A percentile compares a stretch with the other conserved stretches of the same genome.
Evolutionary conservation across 2,113 vertebrate genomes (phyloP).

Genomic region (Grallaria varia): DNA sequence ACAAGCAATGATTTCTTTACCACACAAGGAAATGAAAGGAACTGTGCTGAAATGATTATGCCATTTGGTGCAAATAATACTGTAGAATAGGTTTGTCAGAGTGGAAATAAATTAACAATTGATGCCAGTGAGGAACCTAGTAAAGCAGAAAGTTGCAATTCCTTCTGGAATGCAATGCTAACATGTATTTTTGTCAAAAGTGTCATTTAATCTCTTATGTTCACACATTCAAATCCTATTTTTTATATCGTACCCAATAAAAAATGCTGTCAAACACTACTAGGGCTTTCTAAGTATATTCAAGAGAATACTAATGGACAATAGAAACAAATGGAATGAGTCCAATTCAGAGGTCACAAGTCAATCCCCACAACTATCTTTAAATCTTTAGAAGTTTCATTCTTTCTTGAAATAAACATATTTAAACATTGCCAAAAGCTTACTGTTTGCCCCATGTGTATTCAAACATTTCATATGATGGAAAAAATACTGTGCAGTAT

Average conservation of each 20-base stretch:
- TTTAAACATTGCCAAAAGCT: not conserved
- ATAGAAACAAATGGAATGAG: not conserved
- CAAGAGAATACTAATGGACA: not conserved
- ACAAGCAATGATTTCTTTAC: not conserved
- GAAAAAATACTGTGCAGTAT: not conserved
- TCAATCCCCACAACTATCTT: not conserved
- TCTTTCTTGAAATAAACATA: not conserved
- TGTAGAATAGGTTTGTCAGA: not conserved
- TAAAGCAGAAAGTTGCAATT: not conserved
- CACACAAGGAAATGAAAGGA: not conserved
- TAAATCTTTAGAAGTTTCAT: not conserved
- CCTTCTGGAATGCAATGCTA: not conserved
- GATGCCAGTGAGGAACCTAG: not conserved
- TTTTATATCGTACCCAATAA: not conserved
- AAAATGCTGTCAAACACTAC: not conserved
- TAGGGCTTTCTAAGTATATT: not conserved
- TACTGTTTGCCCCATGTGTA: not conserved
- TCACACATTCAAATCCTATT: not conserved
- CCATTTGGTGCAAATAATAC: not conserved
- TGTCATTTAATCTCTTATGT: not conserved
- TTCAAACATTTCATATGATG: not conserved
- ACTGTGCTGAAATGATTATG: not conserved
- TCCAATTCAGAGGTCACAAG: not conserved
- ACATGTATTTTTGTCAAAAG: not conserved
- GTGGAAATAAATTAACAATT: not conserved